Evolutionary conservation across 2,888 invertebrate genomes (phyloP).

Genomic region (Yponomeuta evonymella): DNA sequence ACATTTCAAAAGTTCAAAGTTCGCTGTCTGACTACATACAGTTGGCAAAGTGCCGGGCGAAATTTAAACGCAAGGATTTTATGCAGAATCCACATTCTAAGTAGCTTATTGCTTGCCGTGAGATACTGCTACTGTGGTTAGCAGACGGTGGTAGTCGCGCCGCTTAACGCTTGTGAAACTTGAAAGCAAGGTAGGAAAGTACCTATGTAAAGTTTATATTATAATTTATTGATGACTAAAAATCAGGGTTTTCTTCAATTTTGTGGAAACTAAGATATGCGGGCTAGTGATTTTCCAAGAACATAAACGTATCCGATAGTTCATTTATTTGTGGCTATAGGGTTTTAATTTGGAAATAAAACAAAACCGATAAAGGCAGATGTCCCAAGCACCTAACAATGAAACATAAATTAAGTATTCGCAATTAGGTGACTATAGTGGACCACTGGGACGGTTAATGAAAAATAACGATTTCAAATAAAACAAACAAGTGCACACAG

Average conservation of each 20-base stretch:
- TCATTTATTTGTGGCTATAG: too few species aligned
- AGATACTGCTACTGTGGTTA: not conserved
- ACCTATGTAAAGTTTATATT: too few species aligned
- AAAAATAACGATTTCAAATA: slow-evolving; percentile 10
- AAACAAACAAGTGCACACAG: slow-evolving; percentile 20
- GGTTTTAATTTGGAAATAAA: not conserved
- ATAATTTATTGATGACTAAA: too few species aligned
- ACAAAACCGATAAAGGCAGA: slow-evolving; percentile 6
- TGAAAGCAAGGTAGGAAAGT: too few species aligned
- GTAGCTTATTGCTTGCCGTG: slow-evolving; percentile 35
- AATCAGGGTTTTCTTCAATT: too few species aligned
- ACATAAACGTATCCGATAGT: too few species aligned
- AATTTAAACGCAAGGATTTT: slow-evolving; percentile 43
- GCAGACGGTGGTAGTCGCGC: too few species aligned
- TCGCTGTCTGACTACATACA: slow-evolving; percentile 39
- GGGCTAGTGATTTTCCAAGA: too few species aligned
- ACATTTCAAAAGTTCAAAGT: slow-evolving; percentile 21
- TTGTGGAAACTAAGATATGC: too few species aligned
- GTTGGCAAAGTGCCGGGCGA: slow-evolving; percentile 46
- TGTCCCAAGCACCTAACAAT: not conserved
- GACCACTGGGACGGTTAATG: not conserved
- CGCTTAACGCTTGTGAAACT: too few species aligned
- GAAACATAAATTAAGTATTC: not conserved
- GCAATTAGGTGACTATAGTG: slow-evolving; percentile 10
- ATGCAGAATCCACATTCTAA: slow-evolving; percentile 39